phyloP scores from a whole-genome alignment of 2,888 invertebrate genomes.

The Xestia c-nigrum region DNA sequence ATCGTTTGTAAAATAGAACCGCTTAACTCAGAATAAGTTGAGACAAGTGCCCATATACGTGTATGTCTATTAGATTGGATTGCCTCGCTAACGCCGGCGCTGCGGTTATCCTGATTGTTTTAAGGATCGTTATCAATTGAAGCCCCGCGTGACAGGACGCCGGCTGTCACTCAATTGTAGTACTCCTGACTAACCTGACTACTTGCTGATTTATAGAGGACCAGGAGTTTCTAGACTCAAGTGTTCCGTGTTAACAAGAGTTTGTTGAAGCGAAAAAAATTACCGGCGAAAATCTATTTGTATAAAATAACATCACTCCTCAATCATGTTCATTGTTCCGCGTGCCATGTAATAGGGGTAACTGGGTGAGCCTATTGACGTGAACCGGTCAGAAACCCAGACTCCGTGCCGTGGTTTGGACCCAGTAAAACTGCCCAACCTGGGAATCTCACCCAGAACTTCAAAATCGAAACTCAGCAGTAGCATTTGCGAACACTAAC shows the following conservation, averaged over 20 bases:
- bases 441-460: not conserved
- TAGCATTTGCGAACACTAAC: not conserved
- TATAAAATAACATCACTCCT: not conserved
- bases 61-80: constrained; percentile 49
- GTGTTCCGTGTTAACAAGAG: constrained; percentile 34
- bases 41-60: constrained; percentile 36
- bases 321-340: not conserved
- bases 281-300: not conserved
- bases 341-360: not conserved
- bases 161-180: constrained; percentile 66
- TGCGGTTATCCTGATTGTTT: constrained; percentile 58
- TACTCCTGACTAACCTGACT: constrained; percentile 43
- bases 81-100: constrained; percentile 67
- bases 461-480: not conserved
- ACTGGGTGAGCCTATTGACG: not conserved
- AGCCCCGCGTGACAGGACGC: constrained; percentile 61
- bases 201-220: constrained; percentile 57
- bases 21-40: constrained; percentile 12
- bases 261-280: not conserved
- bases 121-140: constrained; percentile 65
- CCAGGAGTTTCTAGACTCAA: constrained; percentile 15
- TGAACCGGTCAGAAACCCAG: not conserved
- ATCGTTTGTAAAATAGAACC: not conserved
- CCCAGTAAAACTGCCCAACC: not conserved
- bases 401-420: not conserved